Percentiles rank a stretch among this genome's conserved stretches.
These are phyloP conservation scores for Troides oblongomaculatus DNA, from an alignment of 2,888 invertebrate species.

Conservation along the genomic window DNA sequence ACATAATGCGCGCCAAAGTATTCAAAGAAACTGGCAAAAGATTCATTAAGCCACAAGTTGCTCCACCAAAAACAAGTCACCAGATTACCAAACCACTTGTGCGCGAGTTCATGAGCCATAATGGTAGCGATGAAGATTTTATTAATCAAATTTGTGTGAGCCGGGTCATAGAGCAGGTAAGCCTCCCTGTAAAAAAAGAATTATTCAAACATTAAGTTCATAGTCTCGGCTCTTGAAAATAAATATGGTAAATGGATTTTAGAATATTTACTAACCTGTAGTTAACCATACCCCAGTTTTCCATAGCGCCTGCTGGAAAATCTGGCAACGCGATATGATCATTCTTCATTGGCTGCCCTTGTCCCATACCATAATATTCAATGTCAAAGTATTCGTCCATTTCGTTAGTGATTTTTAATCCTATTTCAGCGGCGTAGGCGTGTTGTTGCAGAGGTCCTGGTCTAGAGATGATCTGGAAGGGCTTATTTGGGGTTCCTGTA, in stretches of 20 bases:
- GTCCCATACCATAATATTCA: constrained; percentile 78
- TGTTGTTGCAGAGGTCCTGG: constrained; percentile 62
- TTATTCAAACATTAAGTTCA: too few relatives aligned
- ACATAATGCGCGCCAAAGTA: constrained; percentile 82
- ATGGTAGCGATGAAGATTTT: constrained; percentile 79
- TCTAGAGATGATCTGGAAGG: constrained; percentile 67
- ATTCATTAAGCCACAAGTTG: constrained; percentile 86
- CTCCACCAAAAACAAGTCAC: constrained; percentile 90
- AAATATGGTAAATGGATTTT: too few relatives aligned
- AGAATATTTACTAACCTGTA: constrained; percentile 81
- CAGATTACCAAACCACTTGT: constrained; percentile 91
- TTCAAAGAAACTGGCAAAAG: constrained; percentile 86
- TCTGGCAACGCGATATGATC: constrained; percentile 90
- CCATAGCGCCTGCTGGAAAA: constrained; percentile 90
- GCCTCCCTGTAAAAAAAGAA: constrained; percentile 60
- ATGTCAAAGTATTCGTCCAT: constrained; percentile 81
- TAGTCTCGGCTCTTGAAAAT: too few relatives aligned
- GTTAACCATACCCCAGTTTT: constrained; percentile 92
- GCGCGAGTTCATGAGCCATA: constrained; percentile 88
- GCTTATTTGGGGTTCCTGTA: constrained; percentile 49
- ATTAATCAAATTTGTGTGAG: constrained; percentile 61
- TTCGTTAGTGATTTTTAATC: constrained; percentile 66
- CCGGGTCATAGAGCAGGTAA: constrained; percentile 67
- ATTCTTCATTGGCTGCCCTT: constrained; percentile 69
- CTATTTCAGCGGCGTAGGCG: constrained; percentile 68